A percentile compares a stretch with the other conserved stretches of the same genome.
Conservation (phyloP, 2,888 invertebrate genomes). For the Bhutanitis thaidina region DNA sequence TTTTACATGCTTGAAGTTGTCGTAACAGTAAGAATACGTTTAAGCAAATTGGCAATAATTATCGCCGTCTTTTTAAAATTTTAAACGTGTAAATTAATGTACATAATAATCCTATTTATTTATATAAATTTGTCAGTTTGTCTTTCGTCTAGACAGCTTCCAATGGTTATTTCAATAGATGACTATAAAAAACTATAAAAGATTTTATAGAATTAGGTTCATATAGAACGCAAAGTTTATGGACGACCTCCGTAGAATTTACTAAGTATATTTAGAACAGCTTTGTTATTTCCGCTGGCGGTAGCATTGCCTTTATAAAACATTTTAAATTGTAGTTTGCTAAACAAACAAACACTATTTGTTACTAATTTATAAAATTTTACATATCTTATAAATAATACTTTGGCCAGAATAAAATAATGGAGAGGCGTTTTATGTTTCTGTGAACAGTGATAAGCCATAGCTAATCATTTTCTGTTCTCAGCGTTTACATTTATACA, state of each 20-base stretch:
- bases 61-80: neutral
- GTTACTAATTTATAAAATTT: too few relatives aligned
- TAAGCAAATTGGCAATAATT: neutral
- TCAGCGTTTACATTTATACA: too few relatives aligned
- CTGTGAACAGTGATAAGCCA: too few relatives aligned
- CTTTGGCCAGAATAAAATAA: too few relatives aligned
- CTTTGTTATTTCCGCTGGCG: too few relatives aligned
- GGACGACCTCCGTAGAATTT: neutral
- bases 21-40: neutral
- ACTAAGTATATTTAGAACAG: neutral
- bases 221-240: neutral
- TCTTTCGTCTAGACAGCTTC: neutral
- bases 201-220: neutral
- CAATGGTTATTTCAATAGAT: neutral
- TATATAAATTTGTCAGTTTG: neutral
- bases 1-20: constrained; percentile 13
- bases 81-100: neutral
- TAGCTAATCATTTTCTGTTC: too few relatives aligned
- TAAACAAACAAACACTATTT: too few relatives aligned
- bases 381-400: too few relatives aligned
- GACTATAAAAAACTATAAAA: neutral
- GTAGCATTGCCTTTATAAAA: too few relatives aligned
- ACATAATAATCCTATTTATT: neutral
- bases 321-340: too few relatives aligned
- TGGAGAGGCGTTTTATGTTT: too few relatives aligned